These are phyloP conservation scores for Diaperis boleti DNA, from an alignment of 2,888 invertebrate genomes.

Conservation along the genomic window DNA sequence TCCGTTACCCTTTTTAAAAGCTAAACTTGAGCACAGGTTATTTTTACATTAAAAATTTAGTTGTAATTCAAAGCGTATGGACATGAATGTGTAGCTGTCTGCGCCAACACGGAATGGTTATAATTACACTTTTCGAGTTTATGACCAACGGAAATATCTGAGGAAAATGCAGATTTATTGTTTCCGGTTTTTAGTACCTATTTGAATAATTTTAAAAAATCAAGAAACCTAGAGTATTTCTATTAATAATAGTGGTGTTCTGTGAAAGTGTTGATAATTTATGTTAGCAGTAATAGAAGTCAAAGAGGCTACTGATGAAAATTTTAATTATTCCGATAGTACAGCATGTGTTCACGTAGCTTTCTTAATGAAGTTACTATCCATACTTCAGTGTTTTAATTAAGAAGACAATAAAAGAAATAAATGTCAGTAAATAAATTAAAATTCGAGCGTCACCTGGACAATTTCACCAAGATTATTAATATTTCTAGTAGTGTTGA, in stretches of 20 bases:
- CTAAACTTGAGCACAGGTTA: slow-evolving; percentile 2
- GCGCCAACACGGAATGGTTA: not conserved
- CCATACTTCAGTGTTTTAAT: too few relatives aligned
- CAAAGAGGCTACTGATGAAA: too few relatives aligned
- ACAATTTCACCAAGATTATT: not conserved
- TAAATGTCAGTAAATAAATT: slow-evolving; percentile 6
- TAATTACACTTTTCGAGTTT: slow-evolving; percentile 21
- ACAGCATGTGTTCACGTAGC: too few relatives aligned
- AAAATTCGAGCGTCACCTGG: not conserved
- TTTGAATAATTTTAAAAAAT: too few relatives aligned
- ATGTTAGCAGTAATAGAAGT: too few relatives aligned
- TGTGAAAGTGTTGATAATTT: too few relatives aligned
- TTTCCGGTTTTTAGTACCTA: slow-evolving; percentile 7
- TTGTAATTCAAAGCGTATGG: not conserved
- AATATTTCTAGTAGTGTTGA: not conserved
- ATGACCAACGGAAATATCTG: slow-evolving; percentile 19
- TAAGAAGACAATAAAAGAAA: too few relatives aligned
- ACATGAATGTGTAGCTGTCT: too few relatives aligned
- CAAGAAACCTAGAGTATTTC: too few relatives aligned
- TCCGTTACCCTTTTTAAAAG: too few relatives aligned
- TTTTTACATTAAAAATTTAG: not conserved
- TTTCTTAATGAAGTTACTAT: too few relatives aligned
- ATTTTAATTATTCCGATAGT: slow-evolving; percentile 1
- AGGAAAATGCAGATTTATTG: slow-evolving; percentile 14
- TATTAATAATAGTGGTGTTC: too few relatives aligned